Base-by-base conservation (phyloP, 2,888 invertebrate genomes). In the Glaucopsyche alexis region DNA sequence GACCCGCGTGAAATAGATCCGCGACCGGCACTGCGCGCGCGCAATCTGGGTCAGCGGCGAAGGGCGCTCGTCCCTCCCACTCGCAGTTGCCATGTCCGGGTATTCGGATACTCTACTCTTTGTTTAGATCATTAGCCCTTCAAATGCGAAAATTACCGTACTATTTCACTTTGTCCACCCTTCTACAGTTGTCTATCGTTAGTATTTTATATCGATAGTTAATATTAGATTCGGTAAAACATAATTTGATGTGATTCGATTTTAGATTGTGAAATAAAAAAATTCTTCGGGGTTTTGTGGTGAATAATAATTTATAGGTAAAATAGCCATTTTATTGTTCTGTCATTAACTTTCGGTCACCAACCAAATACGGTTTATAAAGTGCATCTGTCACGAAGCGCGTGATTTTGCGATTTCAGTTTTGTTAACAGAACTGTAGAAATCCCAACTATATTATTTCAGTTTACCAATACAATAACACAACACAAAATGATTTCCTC, bases 121-220 rank as follows among this genome's bases (percentile, higher is more conserved):
- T 60, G 29, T 29, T 60, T 13, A 16, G 16, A 55, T 55, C 55
- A 55, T 60, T 60, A 60, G 60, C 60, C 60, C 60, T 60, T 60
- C 60, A 29, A 60, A 60, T 29, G 85, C 82, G 88, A 89, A 79
- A 82, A 75, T n/a, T 40, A 87, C 88, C 87, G 87, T 88, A 80
- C 82, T 87, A 13, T 11, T 60, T 29, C 19, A 38, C 29, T 29
- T 29, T 29, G 29, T 29, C 29, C 29, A 29, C 29, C 29, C 29
- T 29, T 29, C 11, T 29, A 9, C 11, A 6, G 19, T 60, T 29
- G 19, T 60, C 19, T 60, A 60, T 52, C 52, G 16, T 9, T 52
- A 52, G 52, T 52, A 52, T n/a, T 52, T 52, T 52, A 29, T 52
- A 52, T 52, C 52, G 52, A 52, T 52, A 14, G 29, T 29, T 4